Conservation (phyloP, 2,797 vertebrate genomes). For the Etheostoma nigrum region DNA sequence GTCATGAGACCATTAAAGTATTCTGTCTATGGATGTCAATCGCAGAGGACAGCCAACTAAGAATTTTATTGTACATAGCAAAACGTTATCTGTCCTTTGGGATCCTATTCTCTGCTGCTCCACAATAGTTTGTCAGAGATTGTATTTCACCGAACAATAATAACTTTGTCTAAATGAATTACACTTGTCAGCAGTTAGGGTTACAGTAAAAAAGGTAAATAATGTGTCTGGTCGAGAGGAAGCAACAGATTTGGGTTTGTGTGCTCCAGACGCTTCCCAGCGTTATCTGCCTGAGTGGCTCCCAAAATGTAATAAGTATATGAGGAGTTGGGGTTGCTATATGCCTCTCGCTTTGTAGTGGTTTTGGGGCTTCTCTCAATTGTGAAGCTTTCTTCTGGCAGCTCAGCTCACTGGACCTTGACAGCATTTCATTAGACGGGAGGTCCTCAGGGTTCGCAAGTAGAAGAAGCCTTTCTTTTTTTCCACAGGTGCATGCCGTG, state of each 20-base stretch:
- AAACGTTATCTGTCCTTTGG: not conserved
- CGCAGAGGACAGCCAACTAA: not conserved
- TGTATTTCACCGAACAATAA: conserved; percentile 23
- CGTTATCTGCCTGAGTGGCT: conserved; percentile 65
- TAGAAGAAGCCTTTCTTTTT: conserved; percentile 63
- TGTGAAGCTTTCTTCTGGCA: conserved; percentile 74
- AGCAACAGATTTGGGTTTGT: conserved; percentile 63
- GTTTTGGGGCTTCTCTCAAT: conserved; percentile 61
- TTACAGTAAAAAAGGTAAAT: conserved; percentile 47
- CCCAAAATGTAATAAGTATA: conserved; percentile 72
- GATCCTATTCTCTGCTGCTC: conserved; percentile 7
- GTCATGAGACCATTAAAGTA: not conserved
- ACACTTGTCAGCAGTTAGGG: conserved; percentile 46
- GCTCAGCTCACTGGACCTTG: conserved; percentile 79
- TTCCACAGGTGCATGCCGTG: conserved; percentile 27
- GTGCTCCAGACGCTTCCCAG: conserved; percentile 41
- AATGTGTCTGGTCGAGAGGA: conserved; percentile 29
- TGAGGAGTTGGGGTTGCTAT: conserved; percentile 67
- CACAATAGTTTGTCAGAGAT: conserved; percentile 9
- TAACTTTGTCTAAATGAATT: conserved; percentile 64
- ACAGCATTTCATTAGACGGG: conserved; percentile 79
- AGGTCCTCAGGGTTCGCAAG: conserved; percentile 70
- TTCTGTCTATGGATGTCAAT: not conserved
- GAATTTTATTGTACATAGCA: not conserved
- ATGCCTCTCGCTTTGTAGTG: conserved; percentile 61